Percentiles rank a stretch among this genome's conserved stretches.
Conservation (phyloP, 2,113 vertebrate species). For the Pollachius pollachius region DNA sequence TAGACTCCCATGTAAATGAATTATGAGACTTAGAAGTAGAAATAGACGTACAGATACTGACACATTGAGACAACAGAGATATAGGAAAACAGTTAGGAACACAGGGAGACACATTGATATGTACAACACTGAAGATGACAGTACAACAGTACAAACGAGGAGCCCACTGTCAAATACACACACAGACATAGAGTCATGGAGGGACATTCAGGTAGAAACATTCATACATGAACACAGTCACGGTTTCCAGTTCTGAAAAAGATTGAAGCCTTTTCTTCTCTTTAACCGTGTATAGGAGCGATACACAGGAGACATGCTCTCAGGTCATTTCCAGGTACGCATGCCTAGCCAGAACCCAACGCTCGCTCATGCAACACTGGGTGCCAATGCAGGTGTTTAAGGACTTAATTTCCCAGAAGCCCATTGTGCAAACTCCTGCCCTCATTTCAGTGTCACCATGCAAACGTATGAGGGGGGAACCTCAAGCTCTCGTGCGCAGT, state of each 20-base stretch:
- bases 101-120: background rate
- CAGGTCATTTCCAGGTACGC: constrained; percentile 36
- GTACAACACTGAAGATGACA: constrained; percentile 34
- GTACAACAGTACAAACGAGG: constrained; percentile 20
- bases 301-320: constrained; percentile 21
- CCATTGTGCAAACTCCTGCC: constrained; percentile 19
- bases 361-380: constrained; percentile 27
- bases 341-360: constrained; percentile 57
- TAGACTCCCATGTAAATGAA: background rate
- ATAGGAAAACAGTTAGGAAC: constrained; percentile 20
- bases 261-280: constrained; percentile 50
- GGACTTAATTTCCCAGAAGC: constrained; percentile 45
- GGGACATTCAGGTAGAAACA: constrained; percentile 56
- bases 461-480: constrained; percentile 43
- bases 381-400: constrained; percentile 25
- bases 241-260: constrained; percentile 53
- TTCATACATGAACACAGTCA: constrained; percentile 62
- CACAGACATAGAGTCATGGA: constrained; percentile 34
- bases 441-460: constrained; percentile 50
- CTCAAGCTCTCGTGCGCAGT: background rate
- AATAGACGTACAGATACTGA: constrained; percentile 3
- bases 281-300: constrained; percentile 23
- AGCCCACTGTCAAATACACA: constrained; percentile 28
- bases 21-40: background rate
- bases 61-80: constrained; percentile 24